These are phyloP conservation scores for Coecobrya sp. DNA, from an alignment of 2,888 invertebrate genomes.

Conservation along the genomic window DNA sequence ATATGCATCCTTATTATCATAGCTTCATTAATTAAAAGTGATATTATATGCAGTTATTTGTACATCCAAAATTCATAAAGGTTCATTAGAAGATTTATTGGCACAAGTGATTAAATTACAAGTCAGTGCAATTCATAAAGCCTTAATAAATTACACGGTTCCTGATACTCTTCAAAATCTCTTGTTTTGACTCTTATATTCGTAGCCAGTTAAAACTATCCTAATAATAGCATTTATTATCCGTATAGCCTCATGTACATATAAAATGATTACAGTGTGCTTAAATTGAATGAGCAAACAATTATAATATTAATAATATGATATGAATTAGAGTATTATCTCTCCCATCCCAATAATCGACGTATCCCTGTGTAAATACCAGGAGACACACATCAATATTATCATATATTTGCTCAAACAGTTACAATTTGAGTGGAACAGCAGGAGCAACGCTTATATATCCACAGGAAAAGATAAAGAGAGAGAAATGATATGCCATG, in stretches of 20 bases:
- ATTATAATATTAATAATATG: constrained; percentile 77
- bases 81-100: constrained; percentile 15
- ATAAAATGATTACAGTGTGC: constrained; percentile 69
- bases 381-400: constrained; percentile 38
- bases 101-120: neutral
- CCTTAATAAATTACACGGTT: neutral
- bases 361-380: constrained; percentile 77
- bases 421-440: constrained; percentile 15
- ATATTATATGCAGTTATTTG: no score
- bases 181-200: neutral
- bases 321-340: constrained; percentile 70
- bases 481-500: neutral
- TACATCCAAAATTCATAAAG: neutral
- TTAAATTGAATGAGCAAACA: constrained; percentile 79
- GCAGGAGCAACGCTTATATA: neutral
- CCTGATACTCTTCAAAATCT: neutral
- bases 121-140: neutral
- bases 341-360: constrained; percentile 57
- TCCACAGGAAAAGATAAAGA: neutral
- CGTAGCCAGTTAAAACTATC: neutral
- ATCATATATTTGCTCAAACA: constrained; percentile 36
- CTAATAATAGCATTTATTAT: neutral
- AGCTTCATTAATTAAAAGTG: no score
- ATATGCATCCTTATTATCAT: no score
- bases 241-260: constrained; percentile 25